Percentiles rank a stretch among this genome's conserved stretches.
phyloP scores from a whole-genome alignment of 1,140 invertebrate genomes.

The Drosophila sechellia region DNA sequence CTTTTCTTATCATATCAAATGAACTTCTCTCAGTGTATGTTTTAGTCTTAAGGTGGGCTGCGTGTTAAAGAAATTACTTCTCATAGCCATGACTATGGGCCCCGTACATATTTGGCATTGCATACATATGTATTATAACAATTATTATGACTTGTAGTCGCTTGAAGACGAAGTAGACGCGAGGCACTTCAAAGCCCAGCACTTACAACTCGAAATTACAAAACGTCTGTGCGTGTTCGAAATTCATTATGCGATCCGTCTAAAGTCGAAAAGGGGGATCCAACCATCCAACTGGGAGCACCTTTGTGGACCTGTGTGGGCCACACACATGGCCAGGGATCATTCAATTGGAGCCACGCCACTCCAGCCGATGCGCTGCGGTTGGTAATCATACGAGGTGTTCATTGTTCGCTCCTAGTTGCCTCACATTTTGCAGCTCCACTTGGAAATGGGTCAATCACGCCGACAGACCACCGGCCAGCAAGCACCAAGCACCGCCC shows the following conservation, averaged over 20 bases:
- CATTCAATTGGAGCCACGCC: conserved; percentile 23
- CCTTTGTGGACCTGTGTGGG: conserved; percentile 13
- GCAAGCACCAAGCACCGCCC: neutral
- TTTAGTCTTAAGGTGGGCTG: conserved; percentile 46
- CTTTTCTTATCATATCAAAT: too few relatives aligned
- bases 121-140: conserved; percentile 41
- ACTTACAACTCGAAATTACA: conserved; percentile 80
- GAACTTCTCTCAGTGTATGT: conserved; percentile 16
- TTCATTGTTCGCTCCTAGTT: conserved; percentile 70
- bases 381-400: conserved; percentile 70
- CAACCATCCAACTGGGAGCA: conserved; percentile 29
- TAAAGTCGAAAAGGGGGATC: conserved; percentile 2
- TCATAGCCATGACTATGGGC: conserved; percentile 16
- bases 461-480: neutral
- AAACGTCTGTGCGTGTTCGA: conserved; percentile 82
- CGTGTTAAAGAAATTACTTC: conserved; percentile 58
- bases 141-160: conserved; percentile 50
- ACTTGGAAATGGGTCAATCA: conserved; percentile 70
- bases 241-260: conserved; percentile 73
- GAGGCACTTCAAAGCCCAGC: conserved; percentile 71
- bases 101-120: conserved; percentile 52
- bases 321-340: conserved; percentile 24
- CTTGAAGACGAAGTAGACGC: conserved; percentile 42
- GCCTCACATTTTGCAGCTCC: conserved; percentile 36
- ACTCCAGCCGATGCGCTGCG: conserved; percentile 35